These are phyloP conservation scores for Oxygymnocypris stewartii DNA, from an alignment of 2,113 vertebrate species.

Conservation along the genomic window DNA sequence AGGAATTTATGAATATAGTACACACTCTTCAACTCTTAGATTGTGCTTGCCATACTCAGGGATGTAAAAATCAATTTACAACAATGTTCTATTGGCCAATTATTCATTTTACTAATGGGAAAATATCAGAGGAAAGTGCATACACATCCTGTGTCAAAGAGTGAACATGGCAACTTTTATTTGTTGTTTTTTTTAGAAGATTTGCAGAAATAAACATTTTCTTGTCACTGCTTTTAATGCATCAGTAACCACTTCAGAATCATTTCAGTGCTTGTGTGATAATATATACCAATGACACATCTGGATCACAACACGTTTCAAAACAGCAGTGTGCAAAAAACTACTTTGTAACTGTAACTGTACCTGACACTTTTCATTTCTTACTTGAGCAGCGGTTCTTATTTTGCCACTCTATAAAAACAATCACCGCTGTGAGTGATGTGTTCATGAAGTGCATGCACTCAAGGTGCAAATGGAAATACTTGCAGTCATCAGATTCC, in stretches of 20 bases:
- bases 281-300: conserved; percentile 21
- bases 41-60: background rate
- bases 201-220: background rate
- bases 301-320: conserved; percentile 35
- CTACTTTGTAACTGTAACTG: background rate
- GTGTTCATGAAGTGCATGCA: conserved; percentile 17
- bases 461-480: conserved; percentile 24
- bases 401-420: conserved; percentile 23
- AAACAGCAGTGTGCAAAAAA: conserved; percentile 21
- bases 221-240: conserved; percentile 5
- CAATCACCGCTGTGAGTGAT: conserved; percentile 7
- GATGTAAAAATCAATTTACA: background rate
- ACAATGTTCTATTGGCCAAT: background rate
- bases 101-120: background rate
- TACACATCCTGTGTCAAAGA: background rate
- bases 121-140: background rate
- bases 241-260: background rate
- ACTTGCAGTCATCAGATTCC: background rate
- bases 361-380: conserved; percentile 10
- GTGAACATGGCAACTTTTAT: background rate
- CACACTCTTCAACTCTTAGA: background rate
- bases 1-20: background rate
- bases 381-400: background rate
- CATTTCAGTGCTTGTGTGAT: background rate
- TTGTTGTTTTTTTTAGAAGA: background rate